phyloP scores from a whole-genome alignment of 2,797 vertebrate genomes.

The Sarcoramphus papa region DNA sequence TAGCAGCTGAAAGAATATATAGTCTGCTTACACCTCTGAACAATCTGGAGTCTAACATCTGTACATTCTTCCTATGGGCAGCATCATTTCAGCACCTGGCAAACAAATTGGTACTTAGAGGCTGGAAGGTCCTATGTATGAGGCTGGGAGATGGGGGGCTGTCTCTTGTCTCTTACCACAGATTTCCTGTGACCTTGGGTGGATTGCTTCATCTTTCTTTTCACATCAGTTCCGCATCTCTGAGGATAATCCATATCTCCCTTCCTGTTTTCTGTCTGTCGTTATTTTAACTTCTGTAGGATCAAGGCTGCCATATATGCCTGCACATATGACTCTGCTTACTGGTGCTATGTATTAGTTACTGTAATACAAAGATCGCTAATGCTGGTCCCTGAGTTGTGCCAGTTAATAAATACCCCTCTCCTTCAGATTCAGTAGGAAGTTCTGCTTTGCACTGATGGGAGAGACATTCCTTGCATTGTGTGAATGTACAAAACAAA shows the following conservation, averaged over 20 bases:
- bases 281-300: not conserved
- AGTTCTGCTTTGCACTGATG: conserved; percentile 39
- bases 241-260: not conserved
- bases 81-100: not conserved
- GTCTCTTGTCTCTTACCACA: not conserved
- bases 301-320: not conserved
- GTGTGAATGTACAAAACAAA: conserved; percentile 54
- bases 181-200: not conserved
- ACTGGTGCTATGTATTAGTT: not conserved
- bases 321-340: not conserved
- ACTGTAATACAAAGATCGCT: not conserved
- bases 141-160: not conserved
- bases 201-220: not conserved
- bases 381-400: not conserved
- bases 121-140: not conserved
- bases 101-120: not conserved
- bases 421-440: conserved; percentile 12
- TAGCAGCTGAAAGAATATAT: not conserved
- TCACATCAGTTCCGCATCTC: not conserved
- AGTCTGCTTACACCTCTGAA: not conserved
- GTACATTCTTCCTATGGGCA: not conserved
- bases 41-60: not conserved
- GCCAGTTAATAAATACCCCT: not conserved
- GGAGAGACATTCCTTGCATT: conserved; percentile 50
- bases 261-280: not conserved